A percentile compares a stretch with the other conserved stretches of the same genome.
Evolutionary conservation across 2,888 invertebrate genomes (phyloP).

Genomic region (Dryobotodes eremita): DNA sequence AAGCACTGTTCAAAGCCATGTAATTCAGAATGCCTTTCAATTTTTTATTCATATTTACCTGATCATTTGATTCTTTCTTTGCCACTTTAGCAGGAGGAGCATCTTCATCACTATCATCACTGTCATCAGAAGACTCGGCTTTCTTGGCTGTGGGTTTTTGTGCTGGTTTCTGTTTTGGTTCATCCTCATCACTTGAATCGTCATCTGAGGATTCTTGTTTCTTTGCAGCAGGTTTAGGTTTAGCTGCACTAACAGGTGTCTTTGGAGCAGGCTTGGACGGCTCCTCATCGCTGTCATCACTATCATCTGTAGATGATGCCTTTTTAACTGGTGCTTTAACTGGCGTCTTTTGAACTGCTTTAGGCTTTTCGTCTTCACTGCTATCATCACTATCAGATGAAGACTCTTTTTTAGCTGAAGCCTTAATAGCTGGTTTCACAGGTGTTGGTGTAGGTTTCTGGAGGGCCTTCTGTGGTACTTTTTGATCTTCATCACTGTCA

Average conservation of each 20-base stretch:
- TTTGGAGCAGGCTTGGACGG: constrained; percentile 71
- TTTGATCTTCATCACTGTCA: constrained; percentile 72
- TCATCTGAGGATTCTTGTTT: constrained; percentile 68
- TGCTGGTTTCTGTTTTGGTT: constrained; percentile 67
- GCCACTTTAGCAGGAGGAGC: constrained; percentile 75
- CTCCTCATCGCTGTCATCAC: constrained; percentile 82
- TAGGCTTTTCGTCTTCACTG: constrained; percentile 77
- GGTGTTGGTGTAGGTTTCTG: constrained; percentile 69
- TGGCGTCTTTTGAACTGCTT: constrained; percentile 64
- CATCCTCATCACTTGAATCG: constrained; percentile 73
- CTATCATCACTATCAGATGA: constrained; percentile 78
- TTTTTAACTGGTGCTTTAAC: constrained; percentile 68
- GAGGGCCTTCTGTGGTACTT: constrained; percentile 64
- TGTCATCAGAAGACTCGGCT: constrained; percentile 74
- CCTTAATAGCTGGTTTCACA: constrained; percentile 66
- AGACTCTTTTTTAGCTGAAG: constrained; percentile 70
- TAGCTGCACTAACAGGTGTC: constrained; percentile 66
- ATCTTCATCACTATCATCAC: constrained; percentile 75
- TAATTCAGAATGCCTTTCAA: not conserved
- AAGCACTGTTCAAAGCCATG: not conserved
- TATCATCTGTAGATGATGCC: constrained; percentile 80
- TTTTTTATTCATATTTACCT: constrained; percentile 66
- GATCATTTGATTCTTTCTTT: constrained; percentile 69
- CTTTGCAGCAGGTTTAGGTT: constrained; percentile 62
- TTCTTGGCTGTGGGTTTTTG: constrained; percentile 73